A percentile compares a stretch with the other conserved stretches of the same genome.
Conservation (phyloP, 2,113 vertebrate species). For the Drymodes brunneopygia region DNA sequence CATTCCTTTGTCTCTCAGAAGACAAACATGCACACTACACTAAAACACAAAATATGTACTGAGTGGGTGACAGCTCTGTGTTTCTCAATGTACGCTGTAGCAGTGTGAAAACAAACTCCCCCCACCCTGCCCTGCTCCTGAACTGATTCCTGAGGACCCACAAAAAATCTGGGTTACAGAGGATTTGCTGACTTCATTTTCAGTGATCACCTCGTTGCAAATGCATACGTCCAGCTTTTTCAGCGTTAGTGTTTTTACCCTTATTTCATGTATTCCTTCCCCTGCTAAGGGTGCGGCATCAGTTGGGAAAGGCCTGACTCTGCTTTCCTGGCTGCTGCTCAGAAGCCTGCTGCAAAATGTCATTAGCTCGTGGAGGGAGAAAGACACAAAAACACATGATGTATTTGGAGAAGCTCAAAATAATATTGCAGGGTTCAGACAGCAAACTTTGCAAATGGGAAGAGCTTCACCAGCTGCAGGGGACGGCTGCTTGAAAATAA, state of each 20-base stretch:
- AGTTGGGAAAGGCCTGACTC: neutral
- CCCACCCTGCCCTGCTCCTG: neutral
- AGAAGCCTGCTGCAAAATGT: neutral
- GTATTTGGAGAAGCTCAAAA: neutral
- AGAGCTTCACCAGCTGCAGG: neutral
- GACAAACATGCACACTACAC: constrained; percentile 57
- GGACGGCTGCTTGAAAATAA: neutral
- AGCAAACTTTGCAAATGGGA: neutral
- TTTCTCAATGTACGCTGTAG: constrained; percentile 12
- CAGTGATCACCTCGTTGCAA: neutral
- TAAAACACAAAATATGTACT: constrained; percentile 19
- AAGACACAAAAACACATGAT: neutral
- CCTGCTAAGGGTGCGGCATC: neutral
- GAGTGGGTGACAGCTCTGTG: constrained; percentile 60
- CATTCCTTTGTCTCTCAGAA: constrained; percentile 55
- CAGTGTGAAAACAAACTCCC: neutral
- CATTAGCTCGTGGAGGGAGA: neutral
- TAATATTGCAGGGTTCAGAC: neutral
- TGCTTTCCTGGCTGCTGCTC: neutral
- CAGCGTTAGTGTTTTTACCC: neutral
- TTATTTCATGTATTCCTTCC: neutral
- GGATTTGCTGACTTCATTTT: neutral
- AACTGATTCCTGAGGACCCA: neutral
- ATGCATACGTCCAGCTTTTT: neutral
- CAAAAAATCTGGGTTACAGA: neutral